Conservation (phyloP, 2,113 vertebrate species). For the Hippocampus mohnikei region DNA sequence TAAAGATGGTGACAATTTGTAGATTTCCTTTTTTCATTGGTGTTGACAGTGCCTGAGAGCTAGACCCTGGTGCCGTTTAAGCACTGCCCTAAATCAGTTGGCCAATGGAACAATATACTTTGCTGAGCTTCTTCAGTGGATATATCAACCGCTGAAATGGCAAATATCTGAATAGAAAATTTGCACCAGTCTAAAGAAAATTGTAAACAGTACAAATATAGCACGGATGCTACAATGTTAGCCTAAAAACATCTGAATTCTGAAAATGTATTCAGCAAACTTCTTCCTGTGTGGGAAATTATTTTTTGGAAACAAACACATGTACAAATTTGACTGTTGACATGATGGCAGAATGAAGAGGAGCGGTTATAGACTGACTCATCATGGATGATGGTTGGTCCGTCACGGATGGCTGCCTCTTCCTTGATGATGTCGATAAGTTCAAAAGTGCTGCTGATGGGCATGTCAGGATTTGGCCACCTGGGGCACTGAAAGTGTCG, state of each 20-base stretch:
- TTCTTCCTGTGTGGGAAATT: too few species aligned
- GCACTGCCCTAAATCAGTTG: background rate
- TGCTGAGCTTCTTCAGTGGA: background rate
- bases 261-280: background rate
- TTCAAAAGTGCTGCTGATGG: conserved; percentile 91
- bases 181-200: too few species aligned
- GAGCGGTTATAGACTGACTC: conserved; percentile 76
- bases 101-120: background rate
- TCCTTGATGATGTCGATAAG: conserved; percentile 94
- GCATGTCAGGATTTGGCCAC: conserved; percentile 91
- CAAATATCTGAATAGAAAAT: background rate
- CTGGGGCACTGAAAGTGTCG: conserved; percentile 96
- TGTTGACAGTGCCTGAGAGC: too few species aligned
- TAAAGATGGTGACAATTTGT: background rate
- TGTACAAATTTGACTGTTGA: background rate
- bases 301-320: too few species aligned
- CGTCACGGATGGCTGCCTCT: conserved; percentile 86
- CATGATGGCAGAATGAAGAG: background rate
- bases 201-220: background rate
- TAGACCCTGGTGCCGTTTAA: background rate
- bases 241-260: background rate
- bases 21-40: background rate
- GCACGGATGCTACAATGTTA: background rate
- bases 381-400: conserved; percentile 92
- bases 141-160: background rate